These are phyloP conservation scores for Toxotes chatareus DNA, from an alignment of 2,113 vertebrate genomes.

Conservation along the genomic window DNA sequence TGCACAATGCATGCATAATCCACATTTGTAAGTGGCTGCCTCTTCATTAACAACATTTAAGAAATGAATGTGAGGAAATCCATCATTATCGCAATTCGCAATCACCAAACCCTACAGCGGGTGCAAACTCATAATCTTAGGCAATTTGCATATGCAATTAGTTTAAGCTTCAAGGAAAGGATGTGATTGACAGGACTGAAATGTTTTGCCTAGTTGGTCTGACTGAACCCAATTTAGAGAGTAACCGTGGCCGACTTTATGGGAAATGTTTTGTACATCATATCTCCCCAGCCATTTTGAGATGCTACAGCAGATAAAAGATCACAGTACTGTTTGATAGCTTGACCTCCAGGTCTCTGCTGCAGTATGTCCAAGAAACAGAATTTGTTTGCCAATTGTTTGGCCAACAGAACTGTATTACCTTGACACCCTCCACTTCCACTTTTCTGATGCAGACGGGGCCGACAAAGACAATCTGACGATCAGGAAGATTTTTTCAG, in stretches of 20 bases:
- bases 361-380: constrained; percentile 10
- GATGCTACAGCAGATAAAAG: neutral
- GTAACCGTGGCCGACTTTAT: constrained; percentile 8
- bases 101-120: constrained; percentile 70
- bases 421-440: constrained; percentile 3
- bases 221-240: constrained; percentile 52
- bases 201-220: constrained; percentile 51
- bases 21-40: constrained; percentile 63
- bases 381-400: neutral
- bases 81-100: constrained; percentile 65
- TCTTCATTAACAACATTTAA: constrained; percentile 70
- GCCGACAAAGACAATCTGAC: neutral
- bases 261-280: neutral
- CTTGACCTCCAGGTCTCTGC: constrained; percentile 7
- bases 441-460: neutral
- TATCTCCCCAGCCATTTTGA: constrained; percentile 6
- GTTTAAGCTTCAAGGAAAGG: constrained; percentile 62
- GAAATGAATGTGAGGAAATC: constrained; percentile 72
- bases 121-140: constrained; percentile 62
- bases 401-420: neutral
- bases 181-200: constrained; percentile 66
- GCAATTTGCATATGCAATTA: constrained; percentile 81
- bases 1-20: constrained; percentile 64
- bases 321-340: neutral
- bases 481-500: neutral